These are phyloP conservation scores for Microcebus lehilahytsara DNA, from an alignment of 2,113 vertebrate species.

Conservation along the genomic window DNA sequence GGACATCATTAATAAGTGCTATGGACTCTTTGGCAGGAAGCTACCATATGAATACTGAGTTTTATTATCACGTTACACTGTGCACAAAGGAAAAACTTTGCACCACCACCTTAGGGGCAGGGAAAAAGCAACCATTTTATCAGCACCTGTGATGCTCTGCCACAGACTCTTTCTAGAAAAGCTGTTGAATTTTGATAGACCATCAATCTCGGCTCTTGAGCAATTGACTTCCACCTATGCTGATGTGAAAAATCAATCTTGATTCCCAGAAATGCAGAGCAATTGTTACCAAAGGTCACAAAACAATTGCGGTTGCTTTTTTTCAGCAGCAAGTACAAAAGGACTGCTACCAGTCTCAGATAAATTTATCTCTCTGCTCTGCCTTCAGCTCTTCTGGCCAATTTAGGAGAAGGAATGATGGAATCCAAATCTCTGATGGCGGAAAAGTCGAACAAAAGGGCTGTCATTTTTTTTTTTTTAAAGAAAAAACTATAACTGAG, in stretches of 20 bases:
- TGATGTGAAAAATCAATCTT: conserved; percentile 78
- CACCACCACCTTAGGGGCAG: background rate
- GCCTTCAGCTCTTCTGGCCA: background rate
- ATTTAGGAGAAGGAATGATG: conserved; percentile 2
- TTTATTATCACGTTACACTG: background rate
- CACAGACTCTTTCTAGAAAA: conserved; percentile 61
- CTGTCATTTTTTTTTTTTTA: background rate
- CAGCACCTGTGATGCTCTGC: background rate
- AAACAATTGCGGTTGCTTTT: conserved; percentile 64
- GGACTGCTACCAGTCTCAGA: background rate
- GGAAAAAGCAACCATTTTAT: conserved; percentile 51
- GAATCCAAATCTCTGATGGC: background rate
- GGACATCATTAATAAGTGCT: background rate
- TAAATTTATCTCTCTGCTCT: conserved; percentile 29
- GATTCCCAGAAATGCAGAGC: conserved; percentile 66
- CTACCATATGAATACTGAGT: background rate
- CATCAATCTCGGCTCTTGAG: conserved; percentile 57
- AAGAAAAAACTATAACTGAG: background rate
- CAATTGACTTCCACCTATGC: conserved; percentile 65
- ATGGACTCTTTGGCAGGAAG: background rate
- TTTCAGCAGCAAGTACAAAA: background rate
- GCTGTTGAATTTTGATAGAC: conserved; percentile 66
- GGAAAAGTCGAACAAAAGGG: background rate
- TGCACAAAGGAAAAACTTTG: background rate
- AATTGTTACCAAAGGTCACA: conserved; percentile 62